Evolutionary conservation across 2,113 vertebrate genomes (phyloP).

Genomic region (Rhinolophus sinicus): DNA sequence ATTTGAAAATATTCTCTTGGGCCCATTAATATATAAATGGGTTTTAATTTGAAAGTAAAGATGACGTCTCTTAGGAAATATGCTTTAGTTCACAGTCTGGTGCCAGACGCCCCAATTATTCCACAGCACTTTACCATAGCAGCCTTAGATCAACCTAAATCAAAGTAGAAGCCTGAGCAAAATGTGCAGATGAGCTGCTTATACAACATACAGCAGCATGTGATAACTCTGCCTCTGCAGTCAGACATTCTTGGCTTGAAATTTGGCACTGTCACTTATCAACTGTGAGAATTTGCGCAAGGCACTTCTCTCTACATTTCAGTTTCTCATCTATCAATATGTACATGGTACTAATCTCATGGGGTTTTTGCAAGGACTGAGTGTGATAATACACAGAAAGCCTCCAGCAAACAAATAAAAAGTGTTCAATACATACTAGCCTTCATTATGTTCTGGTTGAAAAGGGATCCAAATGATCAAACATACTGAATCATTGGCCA

Average conservation of each 20-base stretch:
- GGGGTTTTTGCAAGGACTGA: background rate
- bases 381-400: background rate
- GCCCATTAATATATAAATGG: background rate
- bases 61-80: background rate
- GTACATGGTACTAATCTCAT: background rate
- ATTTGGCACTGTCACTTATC: background rate
- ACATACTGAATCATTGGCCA: background rate
- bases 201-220: accelerated
- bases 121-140: background rate
- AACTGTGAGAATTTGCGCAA: background rate
- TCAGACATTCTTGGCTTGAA: background rate
- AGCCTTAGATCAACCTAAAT: background rate
- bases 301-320: background rate
- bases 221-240: background rate
- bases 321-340: background rate
- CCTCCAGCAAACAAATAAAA: background rate
- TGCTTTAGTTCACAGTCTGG: background rate
- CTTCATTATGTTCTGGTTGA: background rate
- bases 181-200: background rate
- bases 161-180: background rate
- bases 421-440: background rate
- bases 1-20: background rate
- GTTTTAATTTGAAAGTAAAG: constrained; percentile 24
- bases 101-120: background rate
- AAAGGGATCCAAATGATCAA: background rate